Conservation (phyloP, 2,113 vertebrate species). For the Rhabdomys dilectus region DNA sequence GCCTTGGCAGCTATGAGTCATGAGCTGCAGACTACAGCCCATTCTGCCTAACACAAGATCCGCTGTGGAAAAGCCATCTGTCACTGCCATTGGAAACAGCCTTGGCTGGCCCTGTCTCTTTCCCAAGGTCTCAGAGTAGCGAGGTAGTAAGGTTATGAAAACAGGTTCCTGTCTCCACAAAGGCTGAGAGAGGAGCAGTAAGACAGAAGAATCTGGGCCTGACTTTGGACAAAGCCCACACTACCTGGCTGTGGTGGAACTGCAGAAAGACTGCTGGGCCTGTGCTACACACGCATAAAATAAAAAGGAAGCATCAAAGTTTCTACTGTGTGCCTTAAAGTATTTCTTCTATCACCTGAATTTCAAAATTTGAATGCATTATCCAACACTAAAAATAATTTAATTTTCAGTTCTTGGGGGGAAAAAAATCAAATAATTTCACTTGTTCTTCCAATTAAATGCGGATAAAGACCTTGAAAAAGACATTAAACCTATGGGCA, state of each 20-base stretch:
- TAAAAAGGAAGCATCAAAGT: neutral
- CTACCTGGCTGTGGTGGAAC: too few relatives aligned
- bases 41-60: neutral
- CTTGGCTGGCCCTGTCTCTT: neutral
- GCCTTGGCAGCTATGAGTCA: neutral
- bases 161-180: neutral
- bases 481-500: too few relatives aligned
- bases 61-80: neutral
- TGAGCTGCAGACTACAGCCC: neutral
- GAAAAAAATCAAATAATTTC: neutral
- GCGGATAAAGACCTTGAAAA: neutral
- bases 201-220: neutral
- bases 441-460: neutral
- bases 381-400: neutral
- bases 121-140: constrained; percentile 41
- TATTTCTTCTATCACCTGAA: neutral
- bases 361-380: neutral
- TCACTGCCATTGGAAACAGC: constrained; percentile 1
- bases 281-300: neutral
- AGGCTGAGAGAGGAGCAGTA: neutral
- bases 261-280: too few relatives aligned
- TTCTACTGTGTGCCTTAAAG: neutral
- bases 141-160: neutral
- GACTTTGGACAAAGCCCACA: neutral
- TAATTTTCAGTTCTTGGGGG: neutral